Conservation (phyloP, 2,888 invertebrate genomes). For the Spisula solida region DNA sequence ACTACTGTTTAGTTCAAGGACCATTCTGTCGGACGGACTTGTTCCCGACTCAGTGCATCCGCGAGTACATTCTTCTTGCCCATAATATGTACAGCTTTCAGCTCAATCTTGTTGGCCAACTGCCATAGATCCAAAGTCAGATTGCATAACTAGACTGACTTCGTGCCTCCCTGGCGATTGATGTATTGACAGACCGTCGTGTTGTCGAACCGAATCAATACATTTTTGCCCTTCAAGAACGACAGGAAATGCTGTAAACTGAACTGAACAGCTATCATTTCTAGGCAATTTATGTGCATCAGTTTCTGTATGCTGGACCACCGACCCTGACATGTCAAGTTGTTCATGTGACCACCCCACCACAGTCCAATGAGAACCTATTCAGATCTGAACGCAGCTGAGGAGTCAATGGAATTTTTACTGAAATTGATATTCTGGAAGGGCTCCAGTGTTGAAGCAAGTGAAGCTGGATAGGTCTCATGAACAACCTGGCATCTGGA, state of each 20-base stretch:
- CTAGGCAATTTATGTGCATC: slow-evolving; percentile 57
- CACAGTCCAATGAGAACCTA: slow-evolving; percentile 29
- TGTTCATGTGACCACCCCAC: slow-evolving; percentile 40
- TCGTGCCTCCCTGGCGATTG: slow-evolving; percentile 58
- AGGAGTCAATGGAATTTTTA: slow-evolving; percentile 24
- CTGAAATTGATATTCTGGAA: slow-evolving; percentile 36
- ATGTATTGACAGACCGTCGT: slow-evolving; percentile 54
- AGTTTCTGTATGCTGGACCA: slow-evolving; percentile 38
- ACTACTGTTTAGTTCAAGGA: too few relatives aligned
- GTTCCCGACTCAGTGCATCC: too few relatives aligned
- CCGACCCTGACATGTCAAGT: slow-evolving; percentile 31
- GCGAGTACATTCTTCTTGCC: slow-evolving; percentile 55
- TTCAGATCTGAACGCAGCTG: slow-evolving; percentile 46
- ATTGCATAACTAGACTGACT: slow-evolving; percentile 51
- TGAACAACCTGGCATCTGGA: slow-evolving; percentile 55
- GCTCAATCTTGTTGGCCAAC: slow-evolving; percentile 56
- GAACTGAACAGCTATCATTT: slow-evolving; percentile 56
- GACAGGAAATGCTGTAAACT: slow-evolving; percentile 40
- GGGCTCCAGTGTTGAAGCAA: slow-evolving; percentile 52
- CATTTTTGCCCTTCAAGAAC: slow-evolving; percentile 33
- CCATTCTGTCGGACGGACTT: too few relatives aligned
- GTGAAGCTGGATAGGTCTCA: slow-evolving; percentile 59
- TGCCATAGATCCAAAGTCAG: slow-evolving; percentile 43
- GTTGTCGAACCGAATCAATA: slow-evolving; percentile 52
- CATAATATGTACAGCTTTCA: slow-evolving; percentile 61